These are phyloP conservation scores for Lithobates pipiens DNA, from an alignment of 2,797 vertebrate genomes.

Conservation along the genomic window DNA sequence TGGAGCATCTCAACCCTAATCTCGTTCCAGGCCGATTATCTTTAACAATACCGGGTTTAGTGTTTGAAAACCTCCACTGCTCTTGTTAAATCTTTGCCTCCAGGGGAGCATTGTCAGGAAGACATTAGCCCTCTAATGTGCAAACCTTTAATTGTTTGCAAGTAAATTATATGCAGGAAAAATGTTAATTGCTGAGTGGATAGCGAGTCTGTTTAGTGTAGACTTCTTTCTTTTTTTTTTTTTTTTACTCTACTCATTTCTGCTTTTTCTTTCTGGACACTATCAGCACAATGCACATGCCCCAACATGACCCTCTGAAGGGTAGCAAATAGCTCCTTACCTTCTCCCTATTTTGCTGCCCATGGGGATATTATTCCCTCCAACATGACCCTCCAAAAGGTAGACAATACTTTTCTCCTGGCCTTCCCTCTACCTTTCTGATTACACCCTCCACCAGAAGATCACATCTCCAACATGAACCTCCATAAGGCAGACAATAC, in stretches of 20 bases:
- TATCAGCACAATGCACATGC: background rate
- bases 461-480: background rate
- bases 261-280: background rate
- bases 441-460: background rate
- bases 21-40: constrained; percentile 62
- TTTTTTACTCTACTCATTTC: background rate
- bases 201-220: background rate
- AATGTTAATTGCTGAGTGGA: constrained; percentile 63
- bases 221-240: background rate
- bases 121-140: constrained; percentile 69
- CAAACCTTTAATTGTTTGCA: constrained; percentile 71
- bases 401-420: background rate
- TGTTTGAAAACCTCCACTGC: constrained; percentile 65
- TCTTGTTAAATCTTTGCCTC: constrained; percentile 71
- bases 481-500: background rate
- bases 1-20: constrained; percentile 62
- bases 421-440: background rate
- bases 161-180: constrained; percentile 70
- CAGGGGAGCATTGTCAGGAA: constrained; percentile 67
- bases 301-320: background rate
- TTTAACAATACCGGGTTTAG: constrained; percentile 64
- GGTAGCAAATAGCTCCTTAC: background rate
- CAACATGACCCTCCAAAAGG: background rate
- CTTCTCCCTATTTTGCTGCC: background rate
- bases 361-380: too few species aligned